Base-by-base conservation (phyloP, 2,113 vertebrate genomes). In the Aleadryas rufinucha region DNA sequence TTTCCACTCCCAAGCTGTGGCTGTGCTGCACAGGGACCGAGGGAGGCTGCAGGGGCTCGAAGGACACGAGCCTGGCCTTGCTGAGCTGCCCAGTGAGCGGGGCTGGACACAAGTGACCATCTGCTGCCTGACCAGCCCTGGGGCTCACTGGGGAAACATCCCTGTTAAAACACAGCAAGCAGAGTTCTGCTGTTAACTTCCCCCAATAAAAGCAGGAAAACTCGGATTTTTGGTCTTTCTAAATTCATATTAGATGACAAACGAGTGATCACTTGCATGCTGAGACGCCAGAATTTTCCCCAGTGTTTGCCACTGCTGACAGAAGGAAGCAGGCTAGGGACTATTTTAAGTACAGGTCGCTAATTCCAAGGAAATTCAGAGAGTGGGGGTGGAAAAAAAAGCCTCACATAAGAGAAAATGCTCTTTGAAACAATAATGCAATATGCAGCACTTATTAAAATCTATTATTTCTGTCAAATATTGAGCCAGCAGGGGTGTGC, bases 401-500 rank as follows among this genome's bases (percentile, higher is more conserved):
- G 27, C 60, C 49, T 70, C 49, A 4, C 7, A 1, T 7, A 70
- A 18, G 27, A 84, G 65, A 39, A 78, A 94, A n/a, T 22, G 44
- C 45, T 95, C 30, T 44, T 75, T 66, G 92, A 94, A 96, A 97
- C 78, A 97, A 84, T 30, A 93, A 78, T 60, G 74, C 63, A 65
- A 33, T 27, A 27, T 47, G 84, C 88, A 85, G 76, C 89, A 78
- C 18, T 83, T 33, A 54, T 85, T 90, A 86, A 90, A 95, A 83
- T 83, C 91, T 54, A 22, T 89, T 83, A 28, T 96, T 97, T 95
- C 94, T 96, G 92, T 90, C 92, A 86, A 93, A 95, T 95, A 95
- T 91, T 92, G 95, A 95, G 95, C 31, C 84, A 94, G 44, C 69
- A 45, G 61, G 64, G 66, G 75, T 91, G 95, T 96, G 94, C 95